Percentiles rank a stretch among this genome's conserved stretches.
Conservation (phyloP, 2,888 invertebrate genomes). For the Spodoptera exigua region DNA sequence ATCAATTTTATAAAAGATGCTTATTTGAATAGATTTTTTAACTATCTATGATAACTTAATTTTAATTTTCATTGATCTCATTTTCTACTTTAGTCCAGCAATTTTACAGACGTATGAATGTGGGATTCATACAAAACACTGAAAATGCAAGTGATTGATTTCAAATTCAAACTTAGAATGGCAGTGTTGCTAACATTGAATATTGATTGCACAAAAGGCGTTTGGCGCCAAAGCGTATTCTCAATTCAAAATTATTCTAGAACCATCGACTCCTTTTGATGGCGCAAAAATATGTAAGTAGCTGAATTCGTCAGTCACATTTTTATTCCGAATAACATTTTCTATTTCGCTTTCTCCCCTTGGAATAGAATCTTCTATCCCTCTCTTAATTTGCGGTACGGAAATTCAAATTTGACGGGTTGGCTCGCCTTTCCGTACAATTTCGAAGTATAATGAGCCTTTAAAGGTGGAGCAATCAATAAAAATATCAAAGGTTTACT, state of each 20-base stretch:
- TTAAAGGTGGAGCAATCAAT: slow-evolving; percentile 87
- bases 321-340: slow-evolving; percentile 77
- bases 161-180: slow-evolving; percentile 78
- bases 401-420: slow-evolving; percentile 87
- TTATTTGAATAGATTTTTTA: too few species aligned
- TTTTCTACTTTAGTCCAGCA: slow-evolving; percentile 10
- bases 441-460: slow-evolving; percentile 85
- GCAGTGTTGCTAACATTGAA: slow-evolving; percentile 85
- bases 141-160: slow-evolving; percentile 81
- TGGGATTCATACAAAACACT: slow-evolving; percentile 70
- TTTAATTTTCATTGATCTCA: neutral
- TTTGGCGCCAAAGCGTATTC: slow-evolving; percentile 87
- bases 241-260: slow-evolving; percentile 88
- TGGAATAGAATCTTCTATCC: slow-evolving; percentile 57
- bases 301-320: slow-evolving; percentile 85
- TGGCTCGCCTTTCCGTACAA: slow-evolving; percentile 86
- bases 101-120: slow-evolving; percentile 46
- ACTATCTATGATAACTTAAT: too few species aligned
- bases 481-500: slow-evolving; percentile 75
- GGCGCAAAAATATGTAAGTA: slow-evolving; percentile 88
- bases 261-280: slow-evolving; percentile 86
- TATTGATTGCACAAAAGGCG: slow-evolving; percentile 90
- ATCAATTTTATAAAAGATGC: too few species aligned
- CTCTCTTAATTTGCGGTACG: slow-evolving; percentile 77
- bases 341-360: slow-evolving; percentile 62